These are phyloP conservation scores for Congeria kusceri DNA, from an alignment of 2,888 invertebrate species.

Conservation along the genomic window DNA sequence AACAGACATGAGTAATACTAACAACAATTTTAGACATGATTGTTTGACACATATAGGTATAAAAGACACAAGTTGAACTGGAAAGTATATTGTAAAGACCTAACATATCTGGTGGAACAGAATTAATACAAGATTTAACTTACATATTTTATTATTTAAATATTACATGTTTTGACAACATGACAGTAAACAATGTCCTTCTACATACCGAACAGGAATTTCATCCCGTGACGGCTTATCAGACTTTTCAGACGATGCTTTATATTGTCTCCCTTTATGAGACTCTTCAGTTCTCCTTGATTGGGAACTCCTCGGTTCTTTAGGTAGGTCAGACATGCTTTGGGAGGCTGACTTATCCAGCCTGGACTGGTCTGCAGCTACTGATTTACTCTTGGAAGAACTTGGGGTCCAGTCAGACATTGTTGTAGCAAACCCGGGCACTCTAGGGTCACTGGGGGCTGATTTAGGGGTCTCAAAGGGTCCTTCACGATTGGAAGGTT, in stretches of 20 bases:
- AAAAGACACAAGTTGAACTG: too few relatives aligned
- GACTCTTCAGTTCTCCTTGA: conserved; percentile 28
- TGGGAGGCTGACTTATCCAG: not conserved
- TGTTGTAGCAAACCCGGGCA: conserved; percentile 37
- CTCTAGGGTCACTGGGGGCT: conserved; percentile 15
- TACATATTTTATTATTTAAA: too few relatives aligned
- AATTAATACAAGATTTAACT: too few relatives aligned
- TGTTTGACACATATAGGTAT: too few relatives aligned
- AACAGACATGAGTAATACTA: too few relatives aligned
- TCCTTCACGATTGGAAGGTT: conserved; percentile 9
- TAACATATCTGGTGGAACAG: too few relatives aligned
- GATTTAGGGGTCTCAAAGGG: conserved; percentile 14
- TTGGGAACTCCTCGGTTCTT: conserved; percentile 27
- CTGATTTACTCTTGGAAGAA: conserved; percentile 23
- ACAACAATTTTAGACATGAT: too few relatives aligned
- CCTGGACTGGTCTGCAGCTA: not conserved
- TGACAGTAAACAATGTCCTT: too few relatives aligned
- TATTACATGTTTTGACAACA: too few relatives aligned
- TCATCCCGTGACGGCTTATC: conserved; percentile 3
- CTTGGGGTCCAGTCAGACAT: conserved; percentile 30
- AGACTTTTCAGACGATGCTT: conserved; percentile 8
- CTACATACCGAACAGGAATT: not conserved
- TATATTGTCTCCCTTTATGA: conserved; percentile 29
- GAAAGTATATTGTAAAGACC: too few relatives aligned
- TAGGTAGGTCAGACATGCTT: conserved; percentile 4